Evolutionary conservation across 23 tunicate species (phyloP), one percentile per base, ranked within the genome.

Genomic region (Styela plicata): DNA sequence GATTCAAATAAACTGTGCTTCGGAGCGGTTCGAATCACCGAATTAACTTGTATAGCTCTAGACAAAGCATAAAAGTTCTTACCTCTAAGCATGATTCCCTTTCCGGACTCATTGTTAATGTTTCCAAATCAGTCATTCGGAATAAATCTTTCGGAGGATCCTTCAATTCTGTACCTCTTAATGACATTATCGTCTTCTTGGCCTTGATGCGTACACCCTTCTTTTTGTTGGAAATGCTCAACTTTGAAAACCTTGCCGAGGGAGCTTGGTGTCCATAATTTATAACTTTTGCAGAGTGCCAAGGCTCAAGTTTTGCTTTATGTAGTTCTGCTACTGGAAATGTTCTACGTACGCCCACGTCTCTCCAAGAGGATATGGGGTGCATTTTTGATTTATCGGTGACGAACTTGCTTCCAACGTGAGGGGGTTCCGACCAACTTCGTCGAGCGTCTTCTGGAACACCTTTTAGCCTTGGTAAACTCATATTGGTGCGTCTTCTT

Each of bases 21-120:
- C n/a, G n/a, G n/a, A n/a, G n/a, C n/a, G n/a, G n/a, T n/a, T n/a
- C n/a, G n/a, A n/a, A n/a, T n/a, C n/a, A n/a, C n/a, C n/a, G n/a
- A n/a, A n/a, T n/a, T n/a, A n/a, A n/a, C n/a, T n/a, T n/a, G n/a
- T n/a, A n/a, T n/a, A n/a, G n/a, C n/a, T n/a, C n/a, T n/a, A n/a
- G n/a, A n/a, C n/a, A n/a, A n/a, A n/a, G n/a, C n/a, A n/a, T n/a
- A n/a, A n/a, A n/a, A n/a, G n/a, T n/a, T n/a, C n/a, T 87, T 84
- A 92, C 97, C 22, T 92, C 83, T 5, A 92, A 52, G 66, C 97
- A 92, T 27, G 97, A 61, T 74, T 87, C 83, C 17, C 88, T 73
- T 36, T 91, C 91, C 0, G 97, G 97, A 70, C 91, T 91, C 16
- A 91, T 64, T 0, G 73, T 77, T 78, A 92, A 35, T 22, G 82